These are phyloP conservation scores for Trochalopteron elliotii DNA, from an alignment of 2,113 vertebrate species.

Conservation along the genomic window DNA sequence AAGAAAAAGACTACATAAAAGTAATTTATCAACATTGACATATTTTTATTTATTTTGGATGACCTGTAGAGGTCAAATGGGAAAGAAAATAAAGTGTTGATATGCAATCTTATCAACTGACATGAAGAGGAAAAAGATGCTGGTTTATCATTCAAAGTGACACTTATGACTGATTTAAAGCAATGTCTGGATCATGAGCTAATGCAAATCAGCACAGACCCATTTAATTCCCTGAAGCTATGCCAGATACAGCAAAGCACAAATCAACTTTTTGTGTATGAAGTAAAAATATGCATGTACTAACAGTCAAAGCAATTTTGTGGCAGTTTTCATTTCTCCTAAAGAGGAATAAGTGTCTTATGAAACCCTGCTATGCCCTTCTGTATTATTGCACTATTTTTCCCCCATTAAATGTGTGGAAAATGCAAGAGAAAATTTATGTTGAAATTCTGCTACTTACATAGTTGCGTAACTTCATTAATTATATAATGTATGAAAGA, in stretches of 20 bases:
- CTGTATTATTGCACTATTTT: not conserved
- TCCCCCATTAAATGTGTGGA: not conserved
- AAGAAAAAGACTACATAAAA: not conserved
- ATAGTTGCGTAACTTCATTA: not conserved
- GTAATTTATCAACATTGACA: not conserved
- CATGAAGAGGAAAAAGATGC: not conserved
- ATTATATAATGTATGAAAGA: not conserved
- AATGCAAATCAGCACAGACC: not conserved
- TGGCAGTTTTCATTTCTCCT: not conserved
- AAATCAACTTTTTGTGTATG: not conserved
- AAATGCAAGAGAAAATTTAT: not conserved
- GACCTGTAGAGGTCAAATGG: not conserved
- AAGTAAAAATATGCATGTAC: not conserved
- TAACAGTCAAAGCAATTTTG: not conserved
- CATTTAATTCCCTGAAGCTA: not conserved
- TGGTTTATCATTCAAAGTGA: not conserved
- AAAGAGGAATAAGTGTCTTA: not conserved
- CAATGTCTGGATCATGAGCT: not conserved
- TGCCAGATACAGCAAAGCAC: not conserved
- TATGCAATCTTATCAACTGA: not conserved
- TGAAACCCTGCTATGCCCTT: not conserved
- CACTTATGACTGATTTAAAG: not conserved
- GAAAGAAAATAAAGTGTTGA: not conserved
- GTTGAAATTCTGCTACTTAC: not conserved
- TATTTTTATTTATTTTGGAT: not conserved